Percentiles rank a stretch among this genome's conserved stretches.
Evolutionary conservation across 2,888 invertebrate genomes (phyloP).

Genomic region (Agrilus biguttatus): DNA sequence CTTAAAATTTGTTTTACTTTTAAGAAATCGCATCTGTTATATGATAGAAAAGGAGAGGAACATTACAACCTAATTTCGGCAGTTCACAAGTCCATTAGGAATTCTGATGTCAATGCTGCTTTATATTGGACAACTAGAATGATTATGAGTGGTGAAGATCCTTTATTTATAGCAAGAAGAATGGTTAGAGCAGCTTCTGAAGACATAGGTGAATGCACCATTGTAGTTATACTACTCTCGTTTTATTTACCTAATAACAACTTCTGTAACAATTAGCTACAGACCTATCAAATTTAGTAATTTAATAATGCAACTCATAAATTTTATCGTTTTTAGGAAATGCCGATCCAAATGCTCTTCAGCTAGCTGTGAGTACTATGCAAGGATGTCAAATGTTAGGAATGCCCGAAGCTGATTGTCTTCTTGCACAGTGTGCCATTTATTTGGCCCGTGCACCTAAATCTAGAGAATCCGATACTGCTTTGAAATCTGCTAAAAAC

Average conservation of each 20-base stretch:
- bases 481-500: slow-evolving; percentile 40
- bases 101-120: slow-evolving; percentile 66
- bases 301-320: too few relatives aligned
- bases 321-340: slow-evolving; percentile 37
- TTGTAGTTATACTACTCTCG: too few relatives aligned
- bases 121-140: slow-evolving; percentile 73
- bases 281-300: not conserved
- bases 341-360: slow-evolving; percentile 48
- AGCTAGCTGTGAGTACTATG: slow-evolving; percentile 57
- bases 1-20: slow-evolving; percentile 12
- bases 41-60: slow-evolving; percentile 67
- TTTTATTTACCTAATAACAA: too few relatives aligned
- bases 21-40: slow-evolving; percentile 60
- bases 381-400: slow-evolving; percentile 69
- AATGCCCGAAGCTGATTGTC: slow-evolving; percentile 67
- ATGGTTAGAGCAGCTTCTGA: slow-evolving; percentile 62
- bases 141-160: slow-evolving; percentile 67
- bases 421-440: slow-evolving; percentile 63
- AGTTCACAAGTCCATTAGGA: slow-evolving; percentile 69
- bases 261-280: not conserved
- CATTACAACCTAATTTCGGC: slow-evolving; percentile 75
- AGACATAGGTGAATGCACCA: slow-evolving; percentile 47
- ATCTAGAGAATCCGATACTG: slow-evolving; percentile 43
- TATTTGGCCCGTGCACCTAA: slow-evolving; percentile 66
- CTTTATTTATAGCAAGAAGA: slow-evolving; percentile 59